phyloP scores from a whole-genome alignment of 37 sponge, comb jelly and placozoan genomes.

The Geodia barretti region DNA sequence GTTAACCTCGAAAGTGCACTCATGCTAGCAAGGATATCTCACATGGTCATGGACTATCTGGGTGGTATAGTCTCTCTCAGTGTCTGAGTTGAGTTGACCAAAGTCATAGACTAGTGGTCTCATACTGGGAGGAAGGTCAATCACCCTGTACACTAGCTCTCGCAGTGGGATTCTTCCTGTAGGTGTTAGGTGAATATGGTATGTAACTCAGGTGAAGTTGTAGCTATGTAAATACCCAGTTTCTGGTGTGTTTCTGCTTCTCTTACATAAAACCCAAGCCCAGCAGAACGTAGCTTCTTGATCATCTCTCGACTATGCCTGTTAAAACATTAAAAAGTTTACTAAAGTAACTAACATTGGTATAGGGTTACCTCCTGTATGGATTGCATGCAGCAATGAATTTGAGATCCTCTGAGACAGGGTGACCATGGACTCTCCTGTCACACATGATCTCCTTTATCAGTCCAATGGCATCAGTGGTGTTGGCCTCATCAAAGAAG shows the following conservation, averaged over 20 bases:
- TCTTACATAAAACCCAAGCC: slow-evolving; percentile 84
- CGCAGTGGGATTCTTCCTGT: slow-evolving; percentile 87
- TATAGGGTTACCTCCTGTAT: slow-evolving; percentile 58
- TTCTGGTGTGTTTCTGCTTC: slow-evolving; percentile 59
- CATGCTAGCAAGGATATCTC: not conserved
- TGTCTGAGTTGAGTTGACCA: slow-evolving; percentile 75
- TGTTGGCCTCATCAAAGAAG: slow-evolving; percentile 98
- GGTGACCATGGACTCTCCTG: slow-evolving; percentile 67
- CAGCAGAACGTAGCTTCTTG: slow-evolving; percentile 74
- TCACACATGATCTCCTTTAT: slow-evolving; percentile 99
- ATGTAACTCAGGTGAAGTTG: too few relatives aligned
- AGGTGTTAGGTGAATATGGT: too few relatives aligned
- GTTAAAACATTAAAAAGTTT: not conserved
- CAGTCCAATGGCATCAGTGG: slow-evolving; percentile 86
- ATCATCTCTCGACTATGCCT: slow-evolving; percentile 87
- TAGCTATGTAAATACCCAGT: too few relatives aligned
- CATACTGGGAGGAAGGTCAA: slow-evolving; percentile 94
- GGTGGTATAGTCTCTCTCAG: slow-evolving; percentile 70
- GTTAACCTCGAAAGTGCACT: too few relatives aligned
- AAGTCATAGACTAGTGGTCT: slow-evolving; percentile 97
- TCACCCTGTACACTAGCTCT: slow-evolving; percentile 93
- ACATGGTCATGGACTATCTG: slow-evolving; percentile 86
- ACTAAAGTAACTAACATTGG: too few relatives aligned
- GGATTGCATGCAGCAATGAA: slow-evolving; percentile 97
- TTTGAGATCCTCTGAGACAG: slow-evolving; percentile 64